Conservation (phyloP, 2,888 invertebrate genomes). For the Euspilapteryx auroguttella region DNA sequence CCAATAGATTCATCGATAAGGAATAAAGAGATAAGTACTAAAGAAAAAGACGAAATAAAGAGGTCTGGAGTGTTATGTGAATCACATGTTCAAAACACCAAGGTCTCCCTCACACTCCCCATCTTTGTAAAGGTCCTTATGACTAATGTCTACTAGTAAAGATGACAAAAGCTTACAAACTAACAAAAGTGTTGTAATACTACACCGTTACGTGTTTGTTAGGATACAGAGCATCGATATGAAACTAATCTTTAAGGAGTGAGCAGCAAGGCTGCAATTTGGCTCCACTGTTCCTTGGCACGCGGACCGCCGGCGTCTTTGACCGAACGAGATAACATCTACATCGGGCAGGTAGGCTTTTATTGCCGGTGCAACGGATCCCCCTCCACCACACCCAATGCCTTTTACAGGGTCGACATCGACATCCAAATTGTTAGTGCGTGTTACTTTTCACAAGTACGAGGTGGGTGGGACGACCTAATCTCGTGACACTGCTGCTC, state of each 20-base stretch:
- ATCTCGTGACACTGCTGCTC: background rate
- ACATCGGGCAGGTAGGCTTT: slow-evolving; percentile 52
- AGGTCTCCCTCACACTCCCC: slow-evolving; percentile 3
- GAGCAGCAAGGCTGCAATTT: slow-evolving; percentile 12
- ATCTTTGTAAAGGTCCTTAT: slow-evolving; percentile 19
- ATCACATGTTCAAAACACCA: slow-evolving; percentile 6
- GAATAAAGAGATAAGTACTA: too few species aligned
- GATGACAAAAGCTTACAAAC: slow-evolving; percentile 49
- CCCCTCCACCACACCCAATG: slow-evolving; percentile 13
- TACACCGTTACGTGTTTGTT: slow-evolving; percentile 47
- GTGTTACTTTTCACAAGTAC: slow-evolving; percentile 33
- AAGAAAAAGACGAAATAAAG: too few species aligned
- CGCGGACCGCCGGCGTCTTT: slow-evolving; percentile 43
- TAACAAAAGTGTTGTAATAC: slow-evolving; percentile 52
- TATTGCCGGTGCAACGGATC: slow-evolving; percentile 23
- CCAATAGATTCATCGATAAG: too few species aligned
- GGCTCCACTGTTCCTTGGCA: too few species aligned
- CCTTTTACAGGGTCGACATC: slow-evolving; percentile 17
- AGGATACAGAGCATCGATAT: slow-evolving; percentile 5
- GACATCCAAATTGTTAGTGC: slow-evolving; percentile 12
- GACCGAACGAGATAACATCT: slow-evolving; percentile 51
- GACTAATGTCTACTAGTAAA: slow-evolving; percentile 39
- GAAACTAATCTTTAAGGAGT: slow-evolving; percentile 12
- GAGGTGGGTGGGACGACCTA: background rate
- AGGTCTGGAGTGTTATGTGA: too few species aligned